These are phyloP conservation scores for Pseudococcus longispinus DNA, from an alignment of 2,888 invertebrate species.

Conservation along the genomic window DNA sequence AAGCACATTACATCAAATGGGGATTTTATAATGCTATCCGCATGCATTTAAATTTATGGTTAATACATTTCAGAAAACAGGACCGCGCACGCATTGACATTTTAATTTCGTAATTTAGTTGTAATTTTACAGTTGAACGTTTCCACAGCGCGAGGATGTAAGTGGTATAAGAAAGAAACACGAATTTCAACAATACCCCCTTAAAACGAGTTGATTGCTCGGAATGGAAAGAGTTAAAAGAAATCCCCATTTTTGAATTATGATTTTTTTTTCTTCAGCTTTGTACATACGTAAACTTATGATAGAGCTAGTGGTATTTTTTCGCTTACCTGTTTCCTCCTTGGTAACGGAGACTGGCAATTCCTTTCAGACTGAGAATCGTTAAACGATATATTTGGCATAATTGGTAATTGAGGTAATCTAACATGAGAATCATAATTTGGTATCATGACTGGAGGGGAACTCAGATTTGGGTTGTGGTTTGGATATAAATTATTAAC, in stretches of 20 bases:
- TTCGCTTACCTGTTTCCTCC: constrained; percentile 71
- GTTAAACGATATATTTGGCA: constrained; percentile 65
- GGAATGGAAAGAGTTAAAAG: background rate
- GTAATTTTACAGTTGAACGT: constrained; percentile 17
- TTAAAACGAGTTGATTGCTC: background rate
- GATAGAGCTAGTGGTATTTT: no score
- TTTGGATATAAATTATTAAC: constrained; percentile 49
- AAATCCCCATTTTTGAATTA: background rate
- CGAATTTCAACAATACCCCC: constrained; percentile 1
- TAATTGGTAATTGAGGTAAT: constrained; percentile 63
- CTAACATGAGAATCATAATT: constrained; percentile 62
- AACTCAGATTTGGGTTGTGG: constrained; percentile 47
- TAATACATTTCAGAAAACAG: constrained; percentile 13
- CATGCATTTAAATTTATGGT: constrained; percentile 28
- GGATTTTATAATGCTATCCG: constrained; percentile 31
- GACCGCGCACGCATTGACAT: constrained; percentile 27
- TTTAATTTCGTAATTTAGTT: constrained; percentile 28
- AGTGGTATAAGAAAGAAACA: background rate
- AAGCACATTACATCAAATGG: constrained; percentile 20
- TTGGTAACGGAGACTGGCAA: constrained; percentile 81
- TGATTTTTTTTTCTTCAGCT: background rate
- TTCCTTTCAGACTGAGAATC: constrained; percentile 60
- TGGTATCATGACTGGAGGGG: constrained; percentile 53
- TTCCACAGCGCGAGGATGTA: background rate
- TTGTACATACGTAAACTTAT: background rate